Evolutionary conservation across 2,113 vertebrate genomes (phyloP).

Genomic region (Gila orcuttii): DNA sequence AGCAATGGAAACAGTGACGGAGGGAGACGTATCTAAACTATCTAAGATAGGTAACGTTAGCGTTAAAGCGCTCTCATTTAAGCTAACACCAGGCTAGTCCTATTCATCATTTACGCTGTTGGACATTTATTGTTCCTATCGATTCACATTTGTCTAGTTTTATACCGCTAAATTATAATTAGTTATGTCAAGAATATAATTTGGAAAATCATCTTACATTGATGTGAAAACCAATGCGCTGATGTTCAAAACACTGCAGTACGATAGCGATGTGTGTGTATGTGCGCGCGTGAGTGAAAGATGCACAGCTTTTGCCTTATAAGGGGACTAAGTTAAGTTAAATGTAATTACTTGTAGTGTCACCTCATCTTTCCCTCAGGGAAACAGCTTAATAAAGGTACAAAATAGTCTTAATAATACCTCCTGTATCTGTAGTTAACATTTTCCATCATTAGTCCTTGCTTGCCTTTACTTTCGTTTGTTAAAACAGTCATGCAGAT

Average conservation of each 20-base stretch:
- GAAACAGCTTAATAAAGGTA: not conserved
- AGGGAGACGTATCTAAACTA: not conserved
- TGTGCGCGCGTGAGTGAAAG: not conserved
- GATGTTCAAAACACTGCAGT: not conserved
- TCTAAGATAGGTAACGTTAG: conserved; percentile 48
- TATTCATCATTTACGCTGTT: not conserved
- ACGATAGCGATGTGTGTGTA: not conserved
- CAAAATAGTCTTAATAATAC: not conserved
- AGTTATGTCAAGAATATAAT: not conserved
- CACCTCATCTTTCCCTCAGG: not conserved
- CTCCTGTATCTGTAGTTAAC: not conserved
- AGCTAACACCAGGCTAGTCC: not conserved
- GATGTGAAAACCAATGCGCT: not conserved
- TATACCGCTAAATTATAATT: not conserved
- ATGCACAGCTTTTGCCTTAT: not conserved
- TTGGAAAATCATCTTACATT: not conserved
- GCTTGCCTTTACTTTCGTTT: not conserved
- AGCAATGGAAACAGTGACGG: conserved; percentile 17
- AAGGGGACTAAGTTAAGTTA: not conserved
- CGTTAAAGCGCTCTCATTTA: not conserved
- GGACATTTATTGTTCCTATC: not conserved
- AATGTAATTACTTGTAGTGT: not conserved
- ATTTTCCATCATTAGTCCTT: not conserved
- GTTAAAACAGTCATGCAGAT: not conserved
- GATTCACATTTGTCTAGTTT: not conserved